Percentiles rank a stretch among this genome's conserved stretches.
These are phyloP conservation scores for Chlorospingus semifuscus DNA, from an alignment of 2,797 vertebrate species.

Conservation along the genomic window DNA sequence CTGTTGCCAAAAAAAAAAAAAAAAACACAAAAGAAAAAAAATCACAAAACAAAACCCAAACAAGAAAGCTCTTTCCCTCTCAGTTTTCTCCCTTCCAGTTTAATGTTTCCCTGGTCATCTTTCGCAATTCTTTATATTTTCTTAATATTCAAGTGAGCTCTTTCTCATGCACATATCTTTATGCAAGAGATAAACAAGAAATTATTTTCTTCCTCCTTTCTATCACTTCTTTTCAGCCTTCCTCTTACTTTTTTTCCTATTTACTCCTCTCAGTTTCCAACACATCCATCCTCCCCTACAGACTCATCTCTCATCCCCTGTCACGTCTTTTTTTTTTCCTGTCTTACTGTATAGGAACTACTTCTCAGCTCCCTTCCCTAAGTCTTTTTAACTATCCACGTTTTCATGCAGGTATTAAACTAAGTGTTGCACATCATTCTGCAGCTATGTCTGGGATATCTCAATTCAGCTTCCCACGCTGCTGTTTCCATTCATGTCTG, in stretches of 20 bases:
- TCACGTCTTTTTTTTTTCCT: neutral
- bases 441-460: neutral
- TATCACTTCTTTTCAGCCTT: neutral
- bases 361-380: neutral
- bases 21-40: too few relatives aligned
- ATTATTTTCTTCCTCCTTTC: neutral
- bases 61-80: neutral
- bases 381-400: neutral
- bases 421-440: neutral
- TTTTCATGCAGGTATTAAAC: neutral
- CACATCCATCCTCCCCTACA: neutral
- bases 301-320: neutral
- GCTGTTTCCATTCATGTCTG: neutral
- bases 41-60: neutral
- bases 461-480: neutral
- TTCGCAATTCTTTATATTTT: neutral
- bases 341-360: neutral
- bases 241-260: neutral
- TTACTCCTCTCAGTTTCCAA: neutral
- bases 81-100: neutral
- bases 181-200: neutral
- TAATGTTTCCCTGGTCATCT: neutral
- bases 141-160: neutral
- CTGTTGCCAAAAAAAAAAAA: neutral
- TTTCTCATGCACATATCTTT: neutral